Base-by-base conservation (phyloP, 1,140 invertebrate genomes). In the Araneus ventricosus region DNA sequence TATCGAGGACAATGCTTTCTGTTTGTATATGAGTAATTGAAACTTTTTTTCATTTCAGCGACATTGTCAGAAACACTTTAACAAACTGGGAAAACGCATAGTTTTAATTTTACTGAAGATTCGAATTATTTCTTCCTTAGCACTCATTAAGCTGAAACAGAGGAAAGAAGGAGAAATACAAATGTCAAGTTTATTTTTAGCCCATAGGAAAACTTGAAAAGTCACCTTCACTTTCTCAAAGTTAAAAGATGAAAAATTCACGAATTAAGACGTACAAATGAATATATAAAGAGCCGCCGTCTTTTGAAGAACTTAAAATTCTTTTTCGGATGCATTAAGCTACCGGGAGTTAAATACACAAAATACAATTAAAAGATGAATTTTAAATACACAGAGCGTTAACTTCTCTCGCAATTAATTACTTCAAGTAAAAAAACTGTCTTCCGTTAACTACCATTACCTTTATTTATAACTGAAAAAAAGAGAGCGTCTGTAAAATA, bases 341-440 rank as follows among this genome's bases (percentile, higher is more conserved):
- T 67, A 14, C 30, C 2, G 17, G 14, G 20, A 37, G 70, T 75
- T 75, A 75, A 75, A 75, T 5, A 37, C 34, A 20, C 70, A 34
- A 75, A 75, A 75, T 17, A 37, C 30, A 75, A 75, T 75, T 75
- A 37, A 75, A 75, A 75, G 70, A 37, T 37, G 30, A 75, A 75
- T 75, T 75, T 75, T 75, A 75, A 75, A 75, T 75, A 17, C 70
- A 75, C 30, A 34, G 30, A 75, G 14, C 34, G 30, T 75, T 75
- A 75, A 75, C 70, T 75, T 75, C 20, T 34, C 70, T 75, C 4
- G 70, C 34, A 75, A 75, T 75, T 75, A 75, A 75, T 75, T 75
- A 75, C 70, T 75, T 75, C 17, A 30, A 75, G 34, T 22, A 4
- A 75, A 75, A 75, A 70, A 70, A 75, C 3, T 10, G 17, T 75